Evolutionary conservation across 2,797 vertebrate species (phyloP).

Genomic region (Podarcis lilfordi): DNA sequence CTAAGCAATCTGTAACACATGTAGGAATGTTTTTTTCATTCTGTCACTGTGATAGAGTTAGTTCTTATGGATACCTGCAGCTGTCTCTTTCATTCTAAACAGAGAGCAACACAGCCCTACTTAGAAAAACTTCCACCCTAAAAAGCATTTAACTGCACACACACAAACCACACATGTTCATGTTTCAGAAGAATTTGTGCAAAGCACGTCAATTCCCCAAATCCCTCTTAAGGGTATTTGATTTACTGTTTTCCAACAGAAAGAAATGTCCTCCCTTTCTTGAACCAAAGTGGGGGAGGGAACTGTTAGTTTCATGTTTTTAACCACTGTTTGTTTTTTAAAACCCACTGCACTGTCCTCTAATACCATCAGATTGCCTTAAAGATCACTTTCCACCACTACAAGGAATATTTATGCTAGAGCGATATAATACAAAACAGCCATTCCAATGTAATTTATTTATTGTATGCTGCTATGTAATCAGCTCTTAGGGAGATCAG

Average conservation of each 20-base stretch:
- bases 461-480: no score
- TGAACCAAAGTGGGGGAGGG: neutral
- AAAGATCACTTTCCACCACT: neutral
- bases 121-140: neutral
- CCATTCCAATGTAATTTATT: no score
- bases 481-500: neutral
- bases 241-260: neutral
- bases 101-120: neutral
- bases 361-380: neutral
- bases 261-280: neutral
- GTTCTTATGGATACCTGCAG: constrained; percentile 20
- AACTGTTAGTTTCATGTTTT: neutral
- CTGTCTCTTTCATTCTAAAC: constrained; percentile 14
- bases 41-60: constrained; percentile 24
- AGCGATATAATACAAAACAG: neutral
- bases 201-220: neutral
- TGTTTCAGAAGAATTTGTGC: neutral
- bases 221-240: neutral
- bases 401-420: neutral
- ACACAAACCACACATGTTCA: neutral
- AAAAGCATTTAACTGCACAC: neutral
- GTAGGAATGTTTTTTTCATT: constrained; percentile 34
- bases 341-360: rapidly evolving
- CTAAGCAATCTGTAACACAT: constrained; percentile 36
- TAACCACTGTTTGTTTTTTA: neutral